Conservation (phyloP, 1,140 invertebrate species). For the Leguminivora glycinivorella region DNA sequence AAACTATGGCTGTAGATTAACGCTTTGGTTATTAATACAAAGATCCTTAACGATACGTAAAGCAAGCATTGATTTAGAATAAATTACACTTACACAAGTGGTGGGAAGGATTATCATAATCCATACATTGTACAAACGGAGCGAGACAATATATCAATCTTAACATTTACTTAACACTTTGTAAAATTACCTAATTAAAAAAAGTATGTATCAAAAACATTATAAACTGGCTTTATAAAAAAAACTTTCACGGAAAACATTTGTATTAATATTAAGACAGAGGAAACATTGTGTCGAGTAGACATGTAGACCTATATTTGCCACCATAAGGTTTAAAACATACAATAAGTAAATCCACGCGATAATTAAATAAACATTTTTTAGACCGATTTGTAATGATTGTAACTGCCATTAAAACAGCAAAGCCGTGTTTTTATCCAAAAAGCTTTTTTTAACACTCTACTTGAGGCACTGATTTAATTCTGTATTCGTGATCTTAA, state of each 20-base stretch:
- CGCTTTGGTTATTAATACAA: conserved; percentile 55
- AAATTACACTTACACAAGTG: conserved; percentile 38
- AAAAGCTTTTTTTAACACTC: too few species aligned
- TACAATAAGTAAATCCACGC: too few species aligned
- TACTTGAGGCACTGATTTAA: too few species aligned
- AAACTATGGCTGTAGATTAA: conserved; percentile 63
- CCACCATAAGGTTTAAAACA: too few species aligned
- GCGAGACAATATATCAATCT: conserved; percentile 19
- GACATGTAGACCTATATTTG: neutral
- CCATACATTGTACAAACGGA: conserved; percentile 25
- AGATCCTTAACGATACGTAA: conserved; percentile 26
- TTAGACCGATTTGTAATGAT: too few species aligned
- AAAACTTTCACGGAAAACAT: conserved; percentile 5
- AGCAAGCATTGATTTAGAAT: conserved; percentile 24
- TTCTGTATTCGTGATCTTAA: too few species aligned
- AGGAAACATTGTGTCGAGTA: neutral
- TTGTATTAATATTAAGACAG: neutral
- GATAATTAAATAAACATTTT: too few species aligned
- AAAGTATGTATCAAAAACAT: conserved; percentile 20
- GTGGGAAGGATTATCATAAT: conserved; percentile 40
- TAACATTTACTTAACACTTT: conserved; percentile 21
- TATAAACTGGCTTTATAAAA: conserved; percentile 20
- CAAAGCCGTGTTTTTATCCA: too few species aligned
- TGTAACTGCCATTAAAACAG: too few species aligned
- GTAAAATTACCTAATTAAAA: conserved; percentile 27